Evolutionary conservation across 2,888 invertebrate genomes (phyloP).

Genomic region (Heliconius ethilla): DNA sequence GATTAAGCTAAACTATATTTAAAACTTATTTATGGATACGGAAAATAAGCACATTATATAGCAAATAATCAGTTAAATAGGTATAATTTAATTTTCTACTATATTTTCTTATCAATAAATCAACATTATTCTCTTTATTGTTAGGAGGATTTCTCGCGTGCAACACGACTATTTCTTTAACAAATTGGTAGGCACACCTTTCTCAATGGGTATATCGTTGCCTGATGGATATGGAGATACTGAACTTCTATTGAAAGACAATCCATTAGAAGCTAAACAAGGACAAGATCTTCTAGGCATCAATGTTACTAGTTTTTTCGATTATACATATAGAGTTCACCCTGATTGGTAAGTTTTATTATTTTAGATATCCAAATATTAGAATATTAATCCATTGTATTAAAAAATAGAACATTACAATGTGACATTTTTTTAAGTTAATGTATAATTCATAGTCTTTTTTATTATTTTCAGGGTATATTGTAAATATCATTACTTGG

Average conservation of each 20-base stretch:
- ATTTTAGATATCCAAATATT: background rate
- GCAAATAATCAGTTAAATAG: background rate
- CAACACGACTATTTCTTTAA: slow-evolving; percentile 92
- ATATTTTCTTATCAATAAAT: background rate
- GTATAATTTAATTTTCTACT: background rate
- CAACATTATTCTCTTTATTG: slow-evolving; percentile 35
- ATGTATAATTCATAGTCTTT: background rate
- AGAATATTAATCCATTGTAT: background rate
- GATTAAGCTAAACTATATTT: background rate
- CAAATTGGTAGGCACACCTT: slow-evolving; percentile 91
- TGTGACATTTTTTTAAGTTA: background rate
- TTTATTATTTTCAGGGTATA: slow-evolving; percentile 85
- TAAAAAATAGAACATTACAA: background rate
- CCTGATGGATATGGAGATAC: slow-evolving; percentile 91
- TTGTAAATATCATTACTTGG: slow-evolving; percentile 92
- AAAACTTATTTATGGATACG: background rate
- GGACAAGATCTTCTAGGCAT: slow-evolving; percentile 84
- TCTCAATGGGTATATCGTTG: slow-evolving; percentile 91
- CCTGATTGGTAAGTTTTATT: slow-evolving; percentile 86
- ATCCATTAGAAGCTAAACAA: slow-evolving; percentile 86
- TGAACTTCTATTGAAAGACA: slow-evolving; percentile 89
- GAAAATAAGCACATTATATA: background rate
- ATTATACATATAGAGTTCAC: slow-evolving; percentile 90
- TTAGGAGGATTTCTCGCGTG: slow-evolving; percentile 87
- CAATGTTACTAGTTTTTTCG: slow-evolving; percentile 88